A percentile compares a stretch with the other conserved stretches of the same genome.
Evolutionary conservation across 1,140 invertebrate genomes (phyloP).

Genomic region (Drosophila ercepeae): DNA sequence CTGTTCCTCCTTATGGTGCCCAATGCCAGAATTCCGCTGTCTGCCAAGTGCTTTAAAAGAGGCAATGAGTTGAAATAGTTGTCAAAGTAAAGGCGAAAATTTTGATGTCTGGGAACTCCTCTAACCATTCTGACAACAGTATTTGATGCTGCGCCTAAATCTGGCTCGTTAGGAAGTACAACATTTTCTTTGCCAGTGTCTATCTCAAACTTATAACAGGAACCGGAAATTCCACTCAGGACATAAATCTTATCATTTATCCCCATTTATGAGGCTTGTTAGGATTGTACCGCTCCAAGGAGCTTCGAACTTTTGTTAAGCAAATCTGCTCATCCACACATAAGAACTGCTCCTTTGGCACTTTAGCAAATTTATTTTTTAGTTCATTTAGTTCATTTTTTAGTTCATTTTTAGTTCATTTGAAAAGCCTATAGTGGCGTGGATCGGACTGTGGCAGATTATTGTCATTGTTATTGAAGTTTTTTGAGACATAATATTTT

Average conservation of each 20-base stretch:
- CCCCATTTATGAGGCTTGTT: constrained; percentile 32
- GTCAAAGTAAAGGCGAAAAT: constrained; percentile 36
- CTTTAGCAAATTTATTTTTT: constrained; percentile 16
- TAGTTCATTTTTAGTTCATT: no score
- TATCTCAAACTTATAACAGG: background rate
- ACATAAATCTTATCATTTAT: constrained; percentile 61
- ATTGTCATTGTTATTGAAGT: constrained; percentile 3
- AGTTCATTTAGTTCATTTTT: constrained; percentile 12
- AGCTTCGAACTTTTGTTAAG: background rate
- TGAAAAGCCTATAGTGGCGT: background rate
- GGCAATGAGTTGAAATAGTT: constrained; percentile 19
- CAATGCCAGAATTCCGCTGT: constrained; percentile 9
- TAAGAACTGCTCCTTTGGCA: constrained; percentile 1
- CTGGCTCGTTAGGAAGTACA: background rate
- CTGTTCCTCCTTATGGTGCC: constrained; percentile 16
- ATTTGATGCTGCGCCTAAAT: constrained; percentile 1
- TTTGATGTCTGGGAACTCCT: constrained; percentile 21
- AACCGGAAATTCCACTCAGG: constrained; percentile 57
- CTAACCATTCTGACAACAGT: constrained; percentile 8
- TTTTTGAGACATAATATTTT: constrained; percentile 28
- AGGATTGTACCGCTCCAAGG: background rate
- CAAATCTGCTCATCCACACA: background rate
- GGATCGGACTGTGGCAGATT: background rate
- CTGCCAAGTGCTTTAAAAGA: constrained; percentile 17
- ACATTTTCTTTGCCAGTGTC: constrained; percentile 1